Conservation (phyloP, 1,140 invertebrate species). For the Drosophila tristis region DNA sequence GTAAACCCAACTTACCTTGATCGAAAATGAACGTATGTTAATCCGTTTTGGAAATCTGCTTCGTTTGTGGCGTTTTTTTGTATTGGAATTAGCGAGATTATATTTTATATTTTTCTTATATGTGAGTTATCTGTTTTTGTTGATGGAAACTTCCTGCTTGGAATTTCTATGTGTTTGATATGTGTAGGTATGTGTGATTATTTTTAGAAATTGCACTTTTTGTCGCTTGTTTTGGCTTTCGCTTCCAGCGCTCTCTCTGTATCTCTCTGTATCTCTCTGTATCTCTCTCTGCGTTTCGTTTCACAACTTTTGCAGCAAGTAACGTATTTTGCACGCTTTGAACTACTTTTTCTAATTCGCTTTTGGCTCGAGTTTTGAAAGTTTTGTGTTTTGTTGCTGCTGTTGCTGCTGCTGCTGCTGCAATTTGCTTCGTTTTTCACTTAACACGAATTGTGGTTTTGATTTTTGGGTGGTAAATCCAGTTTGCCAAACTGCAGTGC, state of each 20-base stretch:
- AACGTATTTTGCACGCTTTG: conserved; percentile 67
- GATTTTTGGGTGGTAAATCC: conserved; percentile 49
- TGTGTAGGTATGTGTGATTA: conserved; percentile 18
- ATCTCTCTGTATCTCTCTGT: conserved; percentile 15
- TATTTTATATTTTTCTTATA: conserved; percentile 34
- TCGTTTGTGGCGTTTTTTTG: conserved; percentile 5
- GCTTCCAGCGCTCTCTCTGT: conserved; percentile 20
- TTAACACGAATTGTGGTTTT: conserved; percentile 31
- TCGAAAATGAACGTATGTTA: conserved; percentile 43
- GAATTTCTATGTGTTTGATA: conserved; percentile 29
- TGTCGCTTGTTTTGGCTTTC: conserved; percentile 46
- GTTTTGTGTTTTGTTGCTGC: conserved; percentile 46
- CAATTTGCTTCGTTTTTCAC: conserved; percentile 55
- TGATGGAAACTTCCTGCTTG: conserved; percentile 53
- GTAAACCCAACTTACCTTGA: conserved; percentile 53
- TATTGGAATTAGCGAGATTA: conserved; percentile 22
- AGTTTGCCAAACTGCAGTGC: conserved; percentile 52
- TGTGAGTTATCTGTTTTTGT: conserved; percentile 57
- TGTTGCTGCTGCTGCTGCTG: conserved; percentile 26
- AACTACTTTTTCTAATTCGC: conserved; percentile 73
- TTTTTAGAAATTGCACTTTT: conserved; percentile 66
- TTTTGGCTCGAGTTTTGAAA: conserved; percentile 64
- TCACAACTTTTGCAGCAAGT: conserved; percentile 54
- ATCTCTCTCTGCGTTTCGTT: conserved; percentile 62
- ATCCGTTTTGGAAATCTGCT: conserved; percentile 43